Conservation (phyloP, 92 coral and sea anemone species). For the Nematostella vectensis region DNA sequence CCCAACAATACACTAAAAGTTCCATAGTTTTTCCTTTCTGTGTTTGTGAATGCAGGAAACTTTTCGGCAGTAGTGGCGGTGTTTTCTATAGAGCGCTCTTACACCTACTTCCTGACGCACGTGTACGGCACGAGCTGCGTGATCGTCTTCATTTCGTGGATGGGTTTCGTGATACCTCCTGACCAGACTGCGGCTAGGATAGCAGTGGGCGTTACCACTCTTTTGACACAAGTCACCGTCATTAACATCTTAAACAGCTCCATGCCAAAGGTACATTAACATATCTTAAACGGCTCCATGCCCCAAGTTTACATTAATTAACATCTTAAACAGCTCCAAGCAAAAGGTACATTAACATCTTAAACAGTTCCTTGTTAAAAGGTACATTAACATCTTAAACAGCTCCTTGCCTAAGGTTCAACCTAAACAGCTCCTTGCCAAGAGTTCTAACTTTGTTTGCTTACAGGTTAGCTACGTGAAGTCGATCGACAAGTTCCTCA, state of each 20-base stretch:
- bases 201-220: constrained; percentile 59
- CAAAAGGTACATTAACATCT: constrained; percentile 70
- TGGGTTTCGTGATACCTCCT: constrained; percentile 58
- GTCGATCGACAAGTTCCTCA: neutral
- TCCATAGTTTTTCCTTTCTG: no score
- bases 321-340: constrained; percentile 68
- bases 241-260: constrained; percentile 63
- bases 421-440: constrained; percentile 72
- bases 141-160: constrained; percentile 66
- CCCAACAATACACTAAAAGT: no score
- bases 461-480: neutral
- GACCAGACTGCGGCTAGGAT: constrained; percentile 75
- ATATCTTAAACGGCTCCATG: constrained; percentile 55
- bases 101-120: constrained; percentile 59
- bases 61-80: constrained; percentile 42
- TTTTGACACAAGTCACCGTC: constrained; percentile 61
- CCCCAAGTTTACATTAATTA: constrained; percentile 57
- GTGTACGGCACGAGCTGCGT: constrained; percentile 61
- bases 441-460: constrained; percentile 32
- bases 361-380: constrained; percentile 71
- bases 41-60: no score
- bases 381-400: constrained; percentile 65
- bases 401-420: constrained; percentile 74
- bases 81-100: constrained; percentile 50
- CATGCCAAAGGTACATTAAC: constrained; percentile 59